Percentiles rank a stretch among this genome's conserved stretches.
These are phyloP conservation scores for Xestia xanthographa DNA, from an alignment of 2,888 invertebrate genomes.

Conservation along the genomic window DNA sequence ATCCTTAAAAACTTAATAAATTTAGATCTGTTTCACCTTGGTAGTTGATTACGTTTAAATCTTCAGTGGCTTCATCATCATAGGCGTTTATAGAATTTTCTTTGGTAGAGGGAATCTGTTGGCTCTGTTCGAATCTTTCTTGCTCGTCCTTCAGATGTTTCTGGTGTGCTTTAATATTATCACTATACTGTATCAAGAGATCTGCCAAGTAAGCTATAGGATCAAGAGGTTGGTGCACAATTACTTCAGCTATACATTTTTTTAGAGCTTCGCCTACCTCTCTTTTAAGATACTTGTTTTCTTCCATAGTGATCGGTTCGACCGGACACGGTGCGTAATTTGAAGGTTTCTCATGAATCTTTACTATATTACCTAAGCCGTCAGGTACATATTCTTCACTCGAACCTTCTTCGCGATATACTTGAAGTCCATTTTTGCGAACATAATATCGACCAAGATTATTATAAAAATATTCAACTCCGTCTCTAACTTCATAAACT, in stretches of 20 bases:
- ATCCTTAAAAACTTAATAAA: conserved; percentile 11
- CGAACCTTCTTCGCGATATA: conserved; percentile 66
- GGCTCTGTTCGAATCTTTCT: conserved; percentile 58
- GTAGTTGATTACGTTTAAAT: conserved; percentile 36
- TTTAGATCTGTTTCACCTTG: conserved; percentile 17
- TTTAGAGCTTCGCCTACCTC: conserved; percentile 71
- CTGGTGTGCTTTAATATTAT: conserved; percentile 48
- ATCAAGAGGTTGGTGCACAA: conserved; percentile 73
- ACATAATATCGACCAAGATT: conserved; percentile 70
- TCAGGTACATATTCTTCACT: conserved; percentile 66
- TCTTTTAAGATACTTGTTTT: conserved; percentile 70
- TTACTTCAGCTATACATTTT: conserved; percentile 72
- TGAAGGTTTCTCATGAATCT: conserved; percentile 32
- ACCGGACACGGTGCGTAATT: conserved; percentile 44
- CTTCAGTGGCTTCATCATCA: conserved; percentile 38
- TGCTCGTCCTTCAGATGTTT: conserved; percentile 46
- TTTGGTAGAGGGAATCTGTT: conserved; percentile 24
- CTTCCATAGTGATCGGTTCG: conserved; percentile 64
- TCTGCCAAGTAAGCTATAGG: conserved; percentile 72
- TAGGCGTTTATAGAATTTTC: conserved; percentile 24
- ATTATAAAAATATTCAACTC: conserved; percentile 69
- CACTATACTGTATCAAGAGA: conserved; percentile 67
- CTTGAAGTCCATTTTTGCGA: conserved; percentile 56
- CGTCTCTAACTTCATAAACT: conserved; percentile 63
- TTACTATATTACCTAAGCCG: conserved; percentile 69